Evolutionary conservation across 2,888 invertebrate genomes (phyloP).

Genomic region (Idaea dimidiata): DNA sequence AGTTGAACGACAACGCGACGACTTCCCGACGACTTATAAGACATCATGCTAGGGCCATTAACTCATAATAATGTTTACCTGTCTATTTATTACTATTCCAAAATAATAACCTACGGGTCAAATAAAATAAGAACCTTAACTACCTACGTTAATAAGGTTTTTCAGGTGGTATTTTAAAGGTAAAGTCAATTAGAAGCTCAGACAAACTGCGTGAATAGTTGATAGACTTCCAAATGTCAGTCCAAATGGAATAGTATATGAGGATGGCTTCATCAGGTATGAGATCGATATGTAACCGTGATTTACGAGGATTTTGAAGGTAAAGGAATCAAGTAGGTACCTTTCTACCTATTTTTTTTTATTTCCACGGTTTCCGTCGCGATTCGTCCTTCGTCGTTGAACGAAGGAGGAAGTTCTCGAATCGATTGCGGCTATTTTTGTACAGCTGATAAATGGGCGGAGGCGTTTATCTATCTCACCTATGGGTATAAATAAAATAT

Average conservation of each 20-base stretch:
- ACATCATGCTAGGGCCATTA: too few relatives aligned
- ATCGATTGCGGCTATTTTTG: too few relatives aligned
- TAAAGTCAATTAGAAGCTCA: constrained; percentile 40
- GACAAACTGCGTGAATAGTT: constrained; percentile 53
- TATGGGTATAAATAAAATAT: too few relatives aligned
- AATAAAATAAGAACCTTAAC: not conserved
- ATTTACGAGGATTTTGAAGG: not conserved
- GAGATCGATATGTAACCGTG: not conserved
- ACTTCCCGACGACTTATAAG: too few relatives aligned
- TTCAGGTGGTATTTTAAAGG: constrained; percentile 38
- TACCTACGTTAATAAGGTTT: constrained; percentile 32
- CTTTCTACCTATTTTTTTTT: too few relatives aligned
- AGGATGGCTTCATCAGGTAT: constrained; percentile 37
- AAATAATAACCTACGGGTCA: not conserved
- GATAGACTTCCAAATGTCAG: constrained; percentile 64
- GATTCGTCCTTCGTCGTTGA: too few relatives aligned
- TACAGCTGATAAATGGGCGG: too few relatives aligned
- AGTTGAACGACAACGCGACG: too few relatives aligned
- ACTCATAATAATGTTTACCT: not conserved
- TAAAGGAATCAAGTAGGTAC: too few relatives aligned
- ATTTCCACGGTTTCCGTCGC: too few relatives aligned
- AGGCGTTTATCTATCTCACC: too few relatives aligned
- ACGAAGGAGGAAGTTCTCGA: too few relatives aligned
- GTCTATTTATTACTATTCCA: not conserved
- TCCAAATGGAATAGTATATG: constrained; percentile 69